phyloP scores from a whole-genome alignment of 2,888 invertebrate genomes.

The Cyrtodaria siliqua region DNA sequence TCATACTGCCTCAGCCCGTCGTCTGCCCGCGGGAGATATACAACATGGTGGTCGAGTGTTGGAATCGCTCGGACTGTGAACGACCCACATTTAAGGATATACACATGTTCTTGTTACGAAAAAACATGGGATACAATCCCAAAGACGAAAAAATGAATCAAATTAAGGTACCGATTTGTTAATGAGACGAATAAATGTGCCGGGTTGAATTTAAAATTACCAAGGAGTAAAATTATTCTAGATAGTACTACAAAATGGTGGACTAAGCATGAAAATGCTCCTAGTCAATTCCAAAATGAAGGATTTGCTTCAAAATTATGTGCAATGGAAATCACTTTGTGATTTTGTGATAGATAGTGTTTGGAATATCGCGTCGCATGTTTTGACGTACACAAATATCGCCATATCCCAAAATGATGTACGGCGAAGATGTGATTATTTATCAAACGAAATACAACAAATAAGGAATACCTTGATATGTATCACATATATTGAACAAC shows the following conservation, averaged over 20 bases:
- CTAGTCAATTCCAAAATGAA: no score
- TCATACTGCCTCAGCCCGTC: constrained; percentile 90
- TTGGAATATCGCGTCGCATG: no score
- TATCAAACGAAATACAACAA: no score
- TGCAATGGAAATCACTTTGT: constrained; percentile 6
- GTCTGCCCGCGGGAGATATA: constrained; percentile 95
- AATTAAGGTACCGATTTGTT: constrained; percentile 81
- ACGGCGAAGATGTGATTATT: no score
- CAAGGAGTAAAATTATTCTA: no score
- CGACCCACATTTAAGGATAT: constrained; percentile 95
- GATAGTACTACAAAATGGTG: no score
- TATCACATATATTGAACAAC: no score
- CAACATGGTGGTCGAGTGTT: constrained; percentile 96
- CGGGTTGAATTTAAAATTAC: no score
- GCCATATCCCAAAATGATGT: no score
- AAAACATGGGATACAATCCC: constrained; percentile 86
- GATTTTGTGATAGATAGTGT: not conserved
- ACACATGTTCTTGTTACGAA: constrained; percentile 91
- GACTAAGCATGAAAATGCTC: no score
- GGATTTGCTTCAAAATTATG: not conserved
- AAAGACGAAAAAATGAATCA: constrained; percentile 83
- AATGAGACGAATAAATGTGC: constrained; percentile 37
- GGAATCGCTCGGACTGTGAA: constrained; percentile 93
- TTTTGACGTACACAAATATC: no score
- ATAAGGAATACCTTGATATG: no score